Conservation (phyloP, 2,888 invertebrate genomes). For the Leptodirus hochenwartii region DNA sequence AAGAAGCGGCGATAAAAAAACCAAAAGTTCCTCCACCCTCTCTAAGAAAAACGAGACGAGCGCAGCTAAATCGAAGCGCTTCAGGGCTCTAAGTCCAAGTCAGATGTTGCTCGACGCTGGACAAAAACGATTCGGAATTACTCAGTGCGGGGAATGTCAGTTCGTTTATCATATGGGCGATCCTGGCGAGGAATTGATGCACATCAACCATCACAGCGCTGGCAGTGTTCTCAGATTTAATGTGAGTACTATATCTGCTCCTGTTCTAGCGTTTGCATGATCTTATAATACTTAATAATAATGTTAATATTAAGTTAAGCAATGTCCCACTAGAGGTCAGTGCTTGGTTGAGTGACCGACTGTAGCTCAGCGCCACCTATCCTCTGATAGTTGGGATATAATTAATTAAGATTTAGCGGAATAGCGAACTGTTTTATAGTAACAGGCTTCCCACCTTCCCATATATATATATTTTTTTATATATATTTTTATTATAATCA, state of each 20-base stretch:
- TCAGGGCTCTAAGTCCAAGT: constrained; percentile 32
- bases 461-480: too few species aligned
- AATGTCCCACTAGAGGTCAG: too few species aligned
- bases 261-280: background rate
- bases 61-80: constrained; percentile 17
- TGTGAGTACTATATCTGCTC: constrained; percentile 30
- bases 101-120: constrained; percentile 73
- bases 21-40: background rate
- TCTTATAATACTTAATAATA: too few species aligned
- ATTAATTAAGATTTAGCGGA: too few species aligned
- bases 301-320: too few species aligned
- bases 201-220: constrained; percentile 53
- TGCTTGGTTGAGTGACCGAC: too few species aligned
- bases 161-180: constrained; percentile 55
- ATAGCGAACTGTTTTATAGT: too few species aligned
- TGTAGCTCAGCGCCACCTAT: too few species aligned
- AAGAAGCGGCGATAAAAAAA: constrained; percentile 2
- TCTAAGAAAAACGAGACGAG: constrained; percentile 11
- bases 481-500: too few species aligned
- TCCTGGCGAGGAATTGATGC: constrained; percentile 60
- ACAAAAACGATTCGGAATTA: constrained; percentile 61
- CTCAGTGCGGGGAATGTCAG: constrained; percentile 55
- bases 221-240: constrained; percentile 43
- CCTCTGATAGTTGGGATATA: too few species aligned
- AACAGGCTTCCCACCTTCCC: too few species aligned